Evolutionary conservation across 2,888 invertebrate genomes (phyloP).

Genomic region (Agrotis clavis): DNA sequence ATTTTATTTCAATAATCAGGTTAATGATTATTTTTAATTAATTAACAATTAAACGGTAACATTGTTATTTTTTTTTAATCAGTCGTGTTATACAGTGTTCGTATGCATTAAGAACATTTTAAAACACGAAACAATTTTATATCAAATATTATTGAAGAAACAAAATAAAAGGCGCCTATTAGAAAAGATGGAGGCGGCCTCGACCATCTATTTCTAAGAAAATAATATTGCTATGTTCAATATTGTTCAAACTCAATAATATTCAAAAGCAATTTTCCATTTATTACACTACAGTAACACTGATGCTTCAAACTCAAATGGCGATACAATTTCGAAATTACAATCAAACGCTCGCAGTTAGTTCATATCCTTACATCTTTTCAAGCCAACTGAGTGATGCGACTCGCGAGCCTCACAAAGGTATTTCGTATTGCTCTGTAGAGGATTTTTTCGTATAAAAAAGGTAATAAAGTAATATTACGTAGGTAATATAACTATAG

Average conservation of each 20-base stretch:
- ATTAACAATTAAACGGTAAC: too few relatives aligned
- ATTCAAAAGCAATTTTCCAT: neutral
- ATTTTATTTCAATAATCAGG: too few relatives aligned
- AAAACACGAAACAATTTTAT: neutral
- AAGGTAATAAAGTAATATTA: constrained; percentile 60
- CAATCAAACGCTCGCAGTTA: constrained; percentile 12
- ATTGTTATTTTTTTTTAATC: too few relatives aligned
- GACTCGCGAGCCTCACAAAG: constrained; percentile 47
- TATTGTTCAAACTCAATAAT: neutral
- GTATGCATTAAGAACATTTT: neutral
- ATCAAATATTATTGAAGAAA: too few relatives aligned
- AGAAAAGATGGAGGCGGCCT: too few relatives aligned
- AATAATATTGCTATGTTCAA: neutral
- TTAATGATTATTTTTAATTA: too few relatives aligned
- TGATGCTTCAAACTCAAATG: neutral
- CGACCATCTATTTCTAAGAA: neutral
- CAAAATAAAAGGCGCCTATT: neutral
- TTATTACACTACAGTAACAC: neutral
- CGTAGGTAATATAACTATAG: constrained; percentile 29
- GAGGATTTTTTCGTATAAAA: constrained; percentile 54
- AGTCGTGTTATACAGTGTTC: too few relatives aligned
- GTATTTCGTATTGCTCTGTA: constrained; percentile 55
- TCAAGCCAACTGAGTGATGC: constrained; percentile 54
- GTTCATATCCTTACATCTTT: constrained; percentile 31
- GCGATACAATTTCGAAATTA: neutral